Base-by-base conservation (phyloP, 2,113 vertebrate species). In the Neodontobutis hainanensis region DNA sequence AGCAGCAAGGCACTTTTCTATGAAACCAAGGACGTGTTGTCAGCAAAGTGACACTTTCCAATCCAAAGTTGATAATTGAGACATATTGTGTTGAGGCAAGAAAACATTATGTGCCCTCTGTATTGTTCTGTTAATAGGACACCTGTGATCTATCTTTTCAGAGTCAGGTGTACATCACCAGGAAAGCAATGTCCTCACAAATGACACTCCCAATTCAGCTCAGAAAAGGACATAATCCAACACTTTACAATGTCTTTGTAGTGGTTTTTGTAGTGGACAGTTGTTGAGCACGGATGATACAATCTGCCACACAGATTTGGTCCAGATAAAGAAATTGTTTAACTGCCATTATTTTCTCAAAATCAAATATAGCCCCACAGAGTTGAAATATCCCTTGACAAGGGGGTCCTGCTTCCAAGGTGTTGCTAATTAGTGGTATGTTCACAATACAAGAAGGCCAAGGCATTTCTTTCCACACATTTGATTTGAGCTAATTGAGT, bases 91-190 rank as follows among this genome's bases (percentile, higher is more conserved):
- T 67, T 3, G 51, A 45, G 27, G 44, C 38, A 74, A 50, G 52
- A 67, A 55, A 57, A 63, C 50, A 35, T 16, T 12, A 38, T 4
- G 8, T 65, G 73, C 40, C 66, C 61, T 77, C 34, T 61, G 51
- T 46, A 75, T 66, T 44, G 59, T 62, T 49, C 7, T 70, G 53
- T 61, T 73, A 84, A 85, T 70, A 62, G 16, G 61, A 84, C 81
- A 92, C 90, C 78, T 96, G 93, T 73, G 69, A 70, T 68, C 71
- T 61, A 36, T 62, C 55, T 65, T 66, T 64, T 63, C 7, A 6
- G 67, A 55, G 71, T 8, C 38, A 19, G 34, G 38, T 8, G 50
- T 61, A 44, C 64, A 61, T 70, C 63, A 56, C 38, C 5, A 50
- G 68, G 51, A 57, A 72, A 72, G 32, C 43, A 45, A 56, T 57